These are phyloP conservation scores for Camelus dromedarius DNA, from an alignment of 2,113 vertebrate species.

Conservation along the genomic window DNA sequence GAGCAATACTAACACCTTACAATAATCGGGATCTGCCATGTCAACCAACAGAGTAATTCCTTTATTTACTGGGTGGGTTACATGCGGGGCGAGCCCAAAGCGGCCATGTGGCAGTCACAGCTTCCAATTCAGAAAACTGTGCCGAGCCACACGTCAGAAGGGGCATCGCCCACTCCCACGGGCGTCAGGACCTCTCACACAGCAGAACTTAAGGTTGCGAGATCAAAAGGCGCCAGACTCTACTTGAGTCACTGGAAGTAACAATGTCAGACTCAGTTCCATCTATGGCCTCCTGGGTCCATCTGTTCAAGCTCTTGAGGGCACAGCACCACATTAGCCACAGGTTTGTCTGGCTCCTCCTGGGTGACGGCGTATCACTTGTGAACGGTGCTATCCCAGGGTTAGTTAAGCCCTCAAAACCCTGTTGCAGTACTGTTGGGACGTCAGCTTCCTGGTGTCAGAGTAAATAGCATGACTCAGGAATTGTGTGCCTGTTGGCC, in stretches of 20 bases:
- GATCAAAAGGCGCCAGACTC: not conserved
- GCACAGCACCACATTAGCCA: not conserved
- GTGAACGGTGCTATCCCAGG: not conserved
- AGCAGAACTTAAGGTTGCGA: not conserved
- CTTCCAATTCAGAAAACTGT: not conserved
- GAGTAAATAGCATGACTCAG: not conserved
- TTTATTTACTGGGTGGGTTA: not conserved
- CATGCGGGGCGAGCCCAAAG: not conserved
- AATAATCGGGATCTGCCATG: not conserved
- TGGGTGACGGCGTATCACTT: too few relatives aligned
- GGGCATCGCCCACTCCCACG: not conserved
- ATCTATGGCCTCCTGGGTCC: not conserved
- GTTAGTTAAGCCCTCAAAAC: not conserved
- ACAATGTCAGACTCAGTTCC: not conserved
- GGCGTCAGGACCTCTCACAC: not conserved
- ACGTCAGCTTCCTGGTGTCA: not conserved
- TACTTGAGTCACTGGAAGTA: not conserved
- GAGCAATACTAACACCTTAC: not conserved
- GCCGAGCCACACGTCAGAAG: not conserved
- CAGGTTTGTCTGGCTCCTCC: not conserved
- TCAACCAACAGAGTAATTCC: not conserved
- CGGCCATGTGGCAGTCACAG: not conserved
- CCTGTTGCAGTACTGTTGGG: not conserved
- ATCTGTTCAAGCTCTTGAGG: not conserved
- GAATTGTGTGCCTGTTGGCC: not conserved